Percentiles rank a stretch among this genome's conserved stretches.
phyloP scores from a whole-genome alignment of 2,888 invertebrate genomes.

The Branchinecta sandiegonensis region DNA sequence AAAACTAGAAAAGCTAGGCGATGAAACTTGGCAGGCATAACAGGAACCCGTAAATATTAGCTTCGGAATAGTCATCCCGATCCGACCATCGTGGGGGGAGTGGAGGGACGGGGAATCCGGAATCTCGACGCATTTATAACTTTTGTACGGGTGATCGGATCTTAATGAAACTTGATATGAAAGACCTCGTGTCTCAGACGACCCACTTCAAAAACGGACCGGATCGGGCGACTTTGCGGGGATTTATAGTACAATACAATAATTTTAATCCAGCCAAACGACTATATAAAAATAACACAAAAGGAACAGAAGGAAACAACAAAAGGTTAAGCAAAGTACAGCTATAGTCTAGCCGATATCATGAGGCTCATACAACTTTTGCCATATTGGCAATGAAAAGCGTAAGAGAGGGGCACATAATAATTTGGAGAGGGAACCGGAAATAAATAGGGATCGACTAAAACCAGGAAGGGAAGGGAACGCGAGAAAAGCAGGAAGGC shows the following conservation, averaged over 20 bases:
- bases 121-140: not conserved
- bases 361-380: too few species aligned
- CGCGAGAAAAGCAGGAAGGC: too few species aligned
- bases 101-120: not conserved
- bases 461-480: too few species aligned
- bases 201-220: not conserved
- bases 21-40: constrained; percentile 4
- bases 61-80: not conserved
- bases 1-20: not conserved
- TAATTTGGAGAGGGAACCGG: too few species aligned
- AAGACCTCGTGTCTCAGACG: not conserved
- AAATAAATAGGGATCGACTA: too few species aligned
- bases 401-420: too few species aligned
- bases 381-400: too few species aligned
- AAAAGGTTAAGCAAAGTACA: too few species aligned
- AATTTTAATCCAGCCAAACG: too few species aligned
- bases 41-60: not conserved
- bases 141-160: constrained; percentile 3
- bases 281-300: too few species aligned
- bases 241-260: not conserved
- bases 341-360: too few species aligned
- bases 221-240: not conserved
- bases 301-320: too few species aligned
- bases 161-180: constrained; percentile 11
- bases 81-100: not conserved